Evolutionary conservation across 2,888 invertebrate genomes (phyloP).

Genomic region (Orgyia antiqua): DNA sequence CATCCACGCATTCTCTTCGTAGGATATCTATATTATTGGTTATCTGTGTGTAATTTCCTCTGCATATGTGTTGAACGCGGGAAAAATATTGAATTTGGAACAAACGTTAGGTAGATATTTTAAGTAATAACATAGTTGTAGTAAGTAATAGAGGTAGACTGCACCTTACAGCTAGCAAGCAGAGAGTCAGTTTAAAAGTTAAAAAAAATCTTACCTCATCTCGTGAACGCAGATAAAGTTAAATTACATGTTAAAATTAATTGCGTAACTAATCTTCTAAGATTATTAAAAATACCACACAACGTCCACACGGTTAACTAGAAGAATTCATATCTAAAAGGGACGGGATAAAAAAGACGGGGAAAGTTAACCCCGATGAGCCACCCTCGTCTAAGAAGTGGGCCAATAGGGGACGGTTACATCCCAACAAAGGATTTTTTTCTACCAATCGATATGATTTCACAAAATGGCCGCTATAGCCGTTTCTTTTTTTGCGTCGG

Average conservation of each 20-base stretch:
- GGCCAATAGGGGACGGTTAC: slow-evolving; percentile 67
- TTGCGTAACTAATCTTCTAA: slow-evolving; percentile 13
- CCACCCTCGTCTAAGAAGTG: slow-evolving; percentile 68
- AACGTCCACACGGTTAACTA: slow-evolving; percentile 38
- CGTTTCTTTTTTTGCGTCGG: slow-evolving; percentile 27
- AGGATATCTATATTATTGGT: no score
- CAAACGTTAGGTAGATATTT: no score
- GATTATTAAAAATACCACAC: slow-evolving; percentile 10
- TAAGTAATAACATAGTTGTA: no score
- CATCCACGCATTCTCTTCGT: no score
- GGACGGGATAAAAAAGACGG: slow-evolving; percentile 51
- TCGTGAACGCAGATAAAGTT: slow-evolving; percentile 3
- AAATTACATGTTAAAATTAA: slow-evolving; percentile 24
- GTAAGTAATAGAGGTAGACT: no score
- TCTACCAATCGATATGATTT: slow-evolving; percentile 67
- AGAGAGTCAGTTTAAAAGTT: no score
- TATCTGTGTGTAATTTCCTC: no score
- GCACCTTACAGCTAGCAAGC: no score
- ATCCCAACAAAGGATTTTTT: slow-evolving; percentile 66
- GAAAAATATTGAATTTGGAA: no score
- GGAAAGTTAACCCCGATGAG: slow-evolving; percentile 62
- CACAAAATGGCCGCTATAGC: slow-evolving; percentile 64
- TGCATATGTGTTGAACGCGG: no score
- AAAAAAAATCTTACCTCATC: slow-evolving; percentile 19
- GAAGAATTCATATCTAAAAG: slow-evolving; percentile 55